A percentile compares a stretch with the other conserved stretches of the same genome.
Evolutionary conservation across 2,888 invertebrate species (phyloP).

Genomic region (Pyrocoelia pectoralis): DNA sequence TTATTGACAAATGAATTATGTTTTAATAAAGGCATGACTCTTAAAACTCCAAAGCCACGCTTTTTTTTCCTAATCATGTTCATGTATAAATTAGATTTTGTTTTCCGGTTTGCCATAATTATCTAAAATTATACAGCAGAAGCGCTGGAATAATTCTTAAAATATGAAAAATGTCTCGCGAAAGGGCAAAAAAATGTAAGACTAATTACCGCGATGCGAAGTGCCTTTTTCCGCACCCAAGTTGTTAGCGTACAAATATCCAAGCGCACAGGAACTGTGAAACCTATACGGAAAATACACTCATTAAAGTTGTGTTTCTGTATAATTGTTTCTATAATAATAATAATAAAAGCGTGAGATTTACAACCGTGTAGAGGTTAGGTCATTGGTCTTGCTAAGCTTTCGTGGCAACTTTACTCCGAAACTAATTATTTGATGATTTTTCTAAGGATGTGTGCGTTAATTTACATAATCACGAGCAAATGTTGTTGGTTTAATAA

Average conservation of each 20-base stretch:
- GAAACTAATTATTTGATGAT: slow-evolving; percentile 1
- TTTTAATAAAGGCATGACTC: slow-evolving; percentile 8
- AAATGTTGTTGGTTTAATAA: too few relatives aligned
- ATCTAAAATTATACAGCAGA: slow-evolving; percentile 1
- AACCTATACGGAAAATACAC: slow-evolving; percentile 46
- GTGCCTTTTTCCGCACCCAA: slow-evolving; percentile 40
- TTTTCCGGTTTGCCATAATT: slow-evolving; percentile 7
- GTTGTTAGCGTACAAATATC: slow-evolving; percentile 44
- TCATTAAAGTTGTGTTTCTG: slow-evolving; percentile 49
- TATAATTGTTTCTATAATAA: slow-evolving; percentile 50
- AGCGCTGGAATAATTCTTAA: slow-evolving; percentile 21
- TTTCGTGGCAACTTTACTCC: neutral
- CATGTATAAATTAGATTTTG: slow-evolving; percentile 9
- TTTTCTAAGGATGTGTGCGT: neutral
- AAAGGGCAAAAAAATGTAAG: slow-evolving; percentile 19
- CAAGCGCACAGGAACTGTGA: slow-evolving; percentile 50
- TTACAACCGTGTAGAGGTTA: neutral
- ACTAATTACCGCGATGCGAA: slow-evolving; percentile 40
- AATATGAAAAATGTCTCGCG: slow-evolving; percentile 18
- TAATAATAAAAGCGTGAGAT: slow-evolving; percentile 46
- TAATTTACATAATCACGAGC: neutral
- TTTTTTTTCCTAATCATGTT: neutral
- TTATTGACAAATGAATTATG: slow-evolving; percentile 6
- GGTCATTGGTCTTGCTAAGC: neutral
- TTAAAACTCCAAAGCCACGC: neutral